phyloP scores from a whole-genome alignment of 2,888 invertebrate genomes.

The Agrotis clavis region DNA sequence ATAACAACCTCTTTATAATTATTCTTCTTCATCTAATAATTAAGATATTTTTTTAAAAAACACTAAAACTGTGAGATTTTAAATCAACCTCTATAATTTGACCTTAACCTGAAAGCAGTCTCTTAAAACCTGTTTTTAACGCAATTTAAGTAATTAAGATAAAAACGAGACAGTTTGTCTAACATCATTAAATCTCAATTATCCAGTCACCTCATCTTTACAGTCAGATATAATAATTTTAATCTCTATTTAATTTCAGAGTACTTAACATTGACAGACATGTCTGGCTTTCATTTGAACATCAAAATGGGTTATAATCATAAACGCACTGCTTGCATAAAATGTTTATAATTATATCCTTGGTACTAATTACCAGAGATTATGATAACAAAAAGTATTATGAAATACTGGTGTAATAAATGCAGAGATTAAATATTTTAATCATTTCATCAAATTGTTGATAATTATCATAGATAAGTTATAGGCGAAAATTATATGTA shows the following conservation, averaged over 20 bases:
- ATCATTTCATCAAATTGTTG: too few relatives aligned
- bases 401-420: too few relatives aligned
- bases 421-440: too few relatives aligned
- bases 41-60: too few relatives aligned
- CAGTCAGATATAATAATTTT: slow-evolving; percentile 8
- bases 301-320: slow-evolving; percentile 14
- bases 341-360: slow-evolving; percentile 12
- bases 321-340: slow-evolving; percentile 4
- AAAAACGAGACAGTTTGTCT: slow-evolving; percentile 12
- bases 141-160: slow-evolving; percentile 30
- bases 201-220: slow-evolving; percentile 12
- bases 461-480: too few relatives aligned
- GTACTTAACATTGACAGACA: background rate
- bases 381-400: background rate
- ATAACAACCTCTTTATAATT: too few relatives aligned
- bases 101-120: slow-evolving; percentile 30
- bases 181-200: slow-evolving; percentile 25
- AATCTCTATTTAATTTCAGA: slow-evolving; percentile 6
- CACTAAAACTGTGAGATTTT: too few relatives aligned
- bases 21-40: too few relatives aligned
- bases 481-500: too few relatives aligned
- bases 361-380: slow-evolving; percentile 9
- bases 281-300: slow-evolving; percentile 22
- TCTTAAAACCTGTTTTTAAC: background rate
- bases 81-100: background rate